Percentiles rank a stretch among this genome's conserved stretches.
phyloP scores from a whole-genome alignment of 2,797 vertebrate species.

The Chaetophractus vellerosus region DNA sequence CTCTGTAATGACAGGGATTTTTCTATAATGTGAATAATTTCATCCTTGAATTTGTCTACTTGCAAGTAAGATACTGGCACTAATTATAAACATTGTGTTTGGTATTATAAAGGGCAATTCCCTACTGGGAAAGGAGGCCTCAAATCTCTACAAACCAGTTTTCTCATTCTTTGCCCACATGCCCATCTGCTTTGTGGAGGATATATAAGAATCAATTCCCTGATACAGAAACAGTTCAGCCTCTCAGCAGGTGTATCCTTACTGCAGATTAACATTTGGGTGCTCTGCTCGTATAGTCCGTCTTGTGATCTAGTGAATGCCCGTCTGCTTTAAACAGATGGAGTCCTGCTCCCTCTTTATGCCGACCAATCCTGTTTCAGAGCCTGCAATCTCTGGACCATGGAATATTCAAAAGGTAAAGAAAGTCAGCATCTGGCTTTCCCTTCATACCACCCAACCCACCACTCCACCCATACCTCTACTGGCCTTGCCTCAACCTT shows the following conservation, averaged over 20 bases:
- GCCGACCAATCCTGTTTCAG: background rate
- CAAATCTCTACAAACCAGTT: background rate
- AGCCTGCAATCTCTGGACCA: background rate
- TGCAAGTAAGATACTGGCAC: background rate
- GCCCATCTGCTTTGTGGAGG: background rate
- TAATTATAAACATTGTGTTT: background rate
- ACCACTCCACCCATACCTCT: background rate
- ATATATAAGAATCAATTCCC: fast-evolving
- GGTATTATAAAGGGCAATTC: background rate
- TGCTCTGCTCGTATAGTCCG: background rate
- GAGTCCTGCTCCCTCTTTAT: background rate
- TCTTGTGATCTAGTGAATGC: background rate
- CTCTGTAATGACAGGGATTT: background rate
- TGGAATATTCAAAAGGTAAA: background rate
- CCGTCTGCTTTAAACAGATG: background rate
- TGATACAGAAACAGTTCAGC: background rate
- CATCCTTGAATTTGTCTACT: background rate
- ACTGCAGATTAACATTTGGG: background rate
- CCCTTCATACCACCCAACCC: background rate
- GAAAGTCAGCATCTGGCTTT: background rate
- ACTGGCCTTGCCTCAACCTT: background rate
- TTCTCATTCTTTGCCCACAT: background rate
- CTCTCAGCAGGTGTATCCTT: background rate
- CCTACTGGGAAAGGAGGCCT: background rate
- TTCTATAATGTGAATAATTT: background rate